Percentiles rank a stretch among this genome's conserved stretches.
Conservation (phyloP, 2,113 vertebrate species). For the Morone chrysops region DNA sequence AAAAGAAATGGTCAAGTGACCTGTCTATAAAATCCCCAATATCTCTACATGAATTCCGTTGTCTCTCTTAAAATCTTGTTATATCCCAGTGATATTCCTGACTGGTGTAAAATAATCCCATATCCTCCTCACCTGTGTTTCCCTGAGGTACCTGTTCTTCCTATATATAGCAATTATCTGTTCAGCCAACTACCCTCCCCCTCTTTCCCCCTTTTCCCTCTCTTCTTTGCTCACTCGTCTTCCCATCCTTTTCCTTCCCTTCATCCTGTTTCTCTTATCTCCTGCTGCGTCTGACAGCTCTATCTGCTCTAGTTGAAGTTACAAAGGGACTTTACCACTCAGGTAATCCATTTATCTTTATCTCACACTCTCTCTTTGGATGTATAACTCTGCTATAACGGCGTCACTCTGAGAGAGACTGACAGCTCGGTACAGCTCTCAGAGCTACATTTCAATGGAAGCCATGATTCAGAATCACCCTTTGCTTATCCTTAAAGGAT, state of each 20-base stretch:
- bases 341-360: slow-evolving; percentile 67
- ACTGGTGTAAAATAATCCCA: background rate
- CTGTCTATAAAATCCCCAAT: background rate
- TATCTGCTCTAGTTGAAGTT: slow-evolving; percentile 40
- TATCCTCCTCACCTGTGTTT: background rate
- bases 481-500: slow-evolving; percentile 8
- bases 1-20: background rate
- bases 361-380: slow-evolving; percentile 40
- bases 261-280: slow-evolving; percentile 47
- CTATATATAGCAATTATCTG: background rate
- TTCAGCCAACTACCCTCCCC: background rate
- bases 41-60: too few relatives aligned
- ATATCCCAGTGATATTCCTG: background rate
- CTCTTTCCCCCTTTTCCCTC: too few relatives aligned
- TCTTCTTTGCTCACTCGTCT: background rate
- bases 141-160: background rate
- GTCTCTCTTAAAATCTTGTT: background rate
- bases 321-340: slow-evolving; percentile 59
- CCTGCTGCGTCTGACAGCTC: slow-evolving; percentile 46
- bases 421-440: slow-evolving; percentile 43
- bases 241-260: background rate
- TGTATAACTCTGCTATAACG: slow-evolving; percentile 31
- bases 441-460: background rate
- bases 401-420: slow-evolving; percentile 49
- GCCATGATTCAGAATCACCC: slow-evolving; percentile 15